phyloP scores from a whole-genome alignment of 1,140 invertebrate species.

The Chionoecetes opilio region DNA sequence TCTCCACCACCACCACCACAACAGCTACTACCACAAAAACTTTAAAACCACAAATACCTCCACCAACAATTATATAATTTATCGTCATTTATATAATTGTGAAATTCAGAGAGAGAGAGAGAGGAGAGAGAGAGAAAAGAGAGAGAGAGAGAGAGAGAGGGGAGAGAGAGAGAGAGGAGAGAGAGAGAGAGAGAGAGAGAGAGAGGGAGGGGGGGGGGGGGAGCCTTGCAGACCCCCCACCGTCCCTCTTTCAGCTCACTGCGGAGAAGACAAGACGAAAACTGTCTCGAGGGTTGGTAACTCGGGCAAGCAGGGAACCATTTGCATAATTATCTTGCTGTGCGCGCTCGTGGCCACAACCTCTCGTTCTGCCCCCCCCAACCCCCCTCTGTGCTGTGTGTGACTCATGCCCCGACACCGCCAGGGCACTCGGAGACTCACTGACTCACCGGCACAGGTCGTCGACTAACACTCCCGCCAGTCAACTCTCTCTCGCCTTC shows the following conservation, averaged over 20 bases:
- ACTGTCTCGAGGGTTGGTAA: slow-evolving; percentile 27
- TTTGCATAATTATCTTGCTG: slow-evolving; percentile 21
- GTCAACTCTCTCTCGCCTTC: not conserved
- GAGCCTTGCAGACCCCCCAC: not conserved
- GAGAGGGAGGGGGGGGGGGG: too few relatives aligned
- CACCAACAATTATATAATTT: too few relatives aligned
- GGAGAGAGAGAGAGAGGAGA: too few relatives aligned
- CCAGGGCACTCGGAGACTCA: not conserved
- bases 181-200: too few relatives aligned
- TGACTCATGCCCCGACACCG: not conserved
- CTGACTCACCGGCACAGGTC: not conserved
- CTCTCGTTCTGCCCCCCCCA: not conserved
- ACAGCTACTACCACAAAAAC: too few relatives aligned
- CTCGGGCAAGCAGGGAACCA: slow-evolving; percentile 12
- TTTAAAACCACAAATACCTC: too few relatives aligned
- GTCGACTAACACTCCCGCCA: not conserved
- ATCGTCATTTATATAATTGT: too few relatives aligned
- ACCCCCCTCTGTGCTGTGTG: not conserved
- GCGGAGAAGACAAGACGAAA: slow-evolving; percentile 18
- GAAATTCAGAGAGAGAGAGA: too few relatives aligned
- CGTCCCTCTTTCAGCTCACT: not conserved
- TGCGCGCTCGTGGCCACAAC: not conserved
- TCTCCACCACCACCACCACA: too few relatives aligned
- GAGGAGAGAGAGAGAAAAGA: not conserved
- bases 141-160: not conserved